Evolutionary conservation across 2,113 vertebrate genomes (phyloP).

Genomic region (Platanista minor): DNA sequence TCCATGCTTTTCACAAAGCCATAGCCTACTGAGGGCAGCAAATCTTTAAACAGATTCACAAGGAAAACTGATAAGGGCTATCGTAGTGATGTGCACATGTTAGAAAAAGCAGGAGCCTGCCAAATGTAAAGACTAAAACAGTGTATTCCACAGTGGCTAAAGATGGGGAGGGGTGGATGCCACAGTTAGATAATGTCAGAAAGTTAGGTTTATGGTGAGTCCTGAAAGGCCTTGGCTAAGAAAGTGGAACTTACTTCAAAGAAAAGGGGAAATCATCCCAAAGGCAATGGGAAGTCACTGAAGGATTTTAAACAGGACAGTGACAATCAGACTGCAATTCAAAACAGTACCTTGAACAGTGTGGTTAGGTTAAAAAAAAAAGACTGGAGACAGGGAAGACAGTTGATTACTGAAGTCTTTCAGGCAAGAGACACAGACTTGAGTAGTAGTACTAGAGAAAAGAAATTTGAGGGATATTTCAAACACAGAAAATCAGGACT

Average conservation of each 20-base stretch:
- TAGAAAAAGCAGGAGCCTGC: neutral
- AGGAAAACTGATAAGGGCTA: neutral
- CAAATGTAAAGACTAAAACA: neutral
- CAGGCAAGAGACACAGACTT: neutral
- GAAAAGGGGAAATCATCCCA: neutral
- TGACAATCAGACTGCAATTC: neutral
- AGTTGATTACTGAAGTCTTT: neutral
- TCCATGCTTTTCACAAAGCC: neutral
- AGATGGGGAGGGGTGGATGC: neutral
- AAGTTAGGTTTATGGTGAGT: neutral
- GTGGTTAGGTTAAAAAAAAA: neutral
- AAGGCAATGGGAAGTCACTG: neutral
- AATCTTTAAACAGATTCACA: neutral
- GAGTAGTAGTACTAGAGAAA: neutral
- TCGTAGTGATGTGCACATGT: neutral
- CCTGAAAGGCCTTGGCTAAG: neutral
- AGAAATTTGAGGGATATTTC: neutral
- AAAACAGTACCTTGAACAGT: neutral
- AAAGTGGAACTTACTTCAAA: neutral
- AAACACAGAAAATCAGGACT: neutral
- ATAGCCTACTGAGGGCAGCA: neutral
- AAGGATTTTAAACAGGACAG: neutral
- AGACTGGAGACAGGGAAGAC: neutral
- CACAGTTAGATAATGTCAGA: neutral
- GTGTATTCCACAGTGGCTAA: neutral